Evolutionary conservation across 2,888 invertebrate species (phyloP), one percentile per base, ranked within the genome.

Genomic region (Hypolimnas misippus): DNA sequence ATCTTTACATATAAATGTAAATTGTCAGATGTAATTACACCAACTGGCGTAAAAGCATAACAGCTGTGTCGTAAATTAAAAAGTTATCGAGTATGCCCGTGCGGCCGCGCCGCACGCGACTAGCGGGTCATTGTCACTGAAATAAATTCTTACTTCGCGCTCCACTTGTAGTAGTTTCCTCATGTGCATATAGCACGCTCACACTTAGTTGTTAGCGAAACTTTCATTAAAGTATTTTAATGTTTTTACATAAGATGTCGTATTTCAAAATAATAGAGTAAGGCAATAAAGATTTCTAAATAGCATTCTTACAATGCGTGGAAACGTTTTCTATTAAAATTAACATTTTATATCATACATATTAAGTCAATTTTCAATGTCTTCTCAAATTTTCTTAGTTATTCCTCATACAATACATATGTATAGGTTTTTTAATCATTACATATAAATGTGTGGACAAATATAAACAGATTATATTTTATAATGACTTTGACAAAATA

Each of bases 41-140:
- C 70, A 70, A 67, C 50, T 49, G 62, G 65, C 57, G 63, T 62
- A 65, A 66, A 64, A 67, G 67, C 68, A 69, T 69, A 76, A 65
- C 65, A 72, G 68, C 82, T 78, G 29, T 57, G 25, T 77, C 71
- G 81, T 81, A 82, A 83, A 79, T 69, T 72, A 71, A 74, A 69
- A 73, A 73, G 68, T 70, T 70, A 68, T 67, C 70, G 73, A 70
- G 63, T 57, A 19, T 25, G 69, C 68, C 73, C 69, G 65, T 66
- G 72, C 70, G 62, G 70, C 70, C 46, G 62, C 56, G 63, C 62
- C 35, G 70, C 77, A 77, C 77, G 73, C 74, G 71, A 69, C 71
- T 62, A 57, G 72, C 67, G 72, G 82, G 82, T 84, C 81, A 84
- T 72, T 84, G 81, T 78, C 83, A 81, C 62, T 71, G 69, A 70